phyloP scores from a whole-genome alignment of 2,888 invertebrate genomes.

The Seira musarum region DNA sequence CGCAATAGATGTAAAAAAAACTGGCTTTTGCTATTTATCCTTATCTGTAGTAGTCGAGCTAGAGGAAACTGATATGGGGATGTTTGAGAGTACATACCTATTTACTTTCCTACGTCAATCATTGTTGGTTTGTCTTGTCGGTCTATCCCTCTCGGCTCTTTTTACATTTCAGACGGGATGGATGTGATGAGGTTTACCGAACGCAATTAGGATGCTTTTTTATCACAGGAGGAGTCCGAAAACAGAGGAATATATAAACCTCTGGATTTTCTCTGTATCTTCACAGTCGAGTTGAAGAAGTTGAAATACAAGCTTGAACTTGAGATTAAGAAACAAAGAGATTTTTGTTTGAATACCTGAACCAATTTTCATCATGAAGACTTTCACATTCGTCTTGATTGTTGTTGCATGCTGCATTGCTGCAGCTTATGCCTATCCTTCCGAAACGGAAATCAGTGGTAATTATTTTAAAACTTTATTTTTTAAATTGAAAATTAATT shows the following conservation, averaged over 20 bases:
- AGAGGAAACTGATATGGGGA: too few species aligned
- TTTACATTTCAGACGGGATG: background rate
- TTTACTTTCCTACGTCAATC: background rate
- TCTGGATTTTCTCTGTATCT: conserved; percentile 17
- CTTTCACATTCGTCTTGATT: conserved; percentile 35
- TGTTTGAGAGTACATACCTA: too few species aligned
- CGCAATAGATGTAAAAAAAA: too few species aligned
- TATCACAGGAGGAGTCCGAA: background rate
- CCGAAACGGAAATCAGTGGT: conserved; percentile 47
- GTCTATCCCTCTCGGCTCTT: too few species aligned
- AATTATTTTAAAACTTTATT: conserved; percentile 2
- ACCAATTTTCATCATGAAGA: conserved; percentile 33
- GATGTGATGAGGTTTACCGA: background rate
- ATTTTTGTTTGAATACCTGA: background rate
- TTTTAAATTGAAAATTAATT: background rate
- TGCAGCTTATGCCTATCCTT: conserved; percentile 46
- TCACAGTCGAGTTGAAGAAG: conserved; percentile 36
- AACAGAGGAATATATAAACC: conserved; percentile 24
- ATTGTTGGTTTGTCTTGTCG: too few species aligned
- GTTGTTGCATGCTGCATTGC: conserved; percentile 46
- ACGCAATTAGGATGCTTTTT: background rate
- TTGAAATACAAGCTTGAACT: background rate
- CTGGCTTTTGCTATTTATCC: conserved; percentile 26
- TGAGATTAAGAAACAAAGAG: background rate
- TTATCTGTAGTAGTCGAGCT: background rate